Evolutionary conservation across 1,140 invertebrate species (phyloP), one percentile per base, ranked within the genome.

Genomic region (Dendroctonus valens): DNA sequence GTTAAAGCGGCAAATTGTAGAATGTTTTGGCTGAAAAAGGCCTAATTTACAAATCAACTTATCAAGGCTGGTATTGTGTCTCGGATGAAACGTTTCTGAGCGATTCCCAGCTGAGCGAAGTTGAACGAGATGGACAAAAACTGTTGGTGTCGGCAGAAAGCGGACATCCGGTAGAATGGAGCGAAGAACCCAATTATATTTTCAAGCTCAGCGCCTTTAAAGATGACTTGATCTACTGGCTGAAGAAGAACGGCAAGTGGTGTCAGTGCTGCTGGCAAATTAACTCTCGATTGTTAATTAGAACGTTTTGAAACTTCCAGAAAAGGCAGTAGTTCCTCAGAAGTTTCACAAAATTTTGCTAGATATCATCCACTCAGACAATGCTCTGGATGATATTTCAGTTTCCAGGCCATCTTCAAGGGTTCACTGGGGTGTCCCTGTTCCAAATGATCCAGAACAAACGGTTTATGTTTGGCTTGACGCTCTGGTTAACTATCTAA

Each of bases 391-490:
- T 40, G 94, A 97, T 77, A 83, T 99, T 49, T 98, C 96, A 6
- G 83, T 99, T 53, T 98, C 96, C 14, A 81, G 96, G 72, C 89
- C 92, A 8, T 78, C 81, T 1, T 81, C 81, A 39, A 83, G 96
- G 68, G 86, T 96, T 0, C 84, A 88, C 41, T 99, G 97, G 96
- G 94, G 93, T 61, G 91, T 99, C 70, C 83, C 79, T 50, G 90
- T 92, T 3, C 91, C 91, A 4, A 84, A 84, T 55, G 89, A 96
- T 79, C 74, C 85, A 6, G 80, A 84, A 1, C 96, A 99, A 77
- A 95, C 90, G 5, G 87, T 99, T 51, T 99, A 99, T 79, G 97
- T 99, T 0, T 99, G 97, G 97, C 75, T 99, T 49, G 97, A 99
- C 84, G 97, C 97, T 2, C 79, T 99, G 3, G 83, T 95, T 0